These are phyloP conservation scores for Chrysina gloriosa DNA, from an alignment of 2,888 invertebrate species.

Conservation along the genomic window DNA sequence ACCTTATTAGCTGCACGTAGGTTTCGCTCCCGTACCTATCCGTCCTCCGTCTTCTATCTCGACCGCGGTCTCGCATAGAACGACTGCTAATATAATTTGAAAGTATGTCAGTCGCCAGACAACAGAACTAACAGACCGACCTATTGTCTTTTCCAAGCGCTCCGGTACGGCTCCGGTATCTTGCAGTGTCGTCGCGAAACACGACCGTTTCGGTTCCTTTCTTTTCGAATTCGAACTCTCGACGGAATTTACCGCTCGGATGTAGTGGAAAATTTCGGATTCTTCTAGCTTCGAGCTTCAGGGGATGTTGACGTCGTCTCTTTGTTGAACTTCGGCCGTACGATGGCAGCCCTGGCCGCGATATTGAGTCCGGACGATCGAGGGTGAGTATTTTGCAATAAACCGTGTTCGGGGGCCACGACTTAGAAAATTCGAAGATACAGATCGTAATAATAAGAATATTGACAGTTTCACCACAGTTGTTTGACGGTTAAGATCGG, in stretches of 20 bases:
- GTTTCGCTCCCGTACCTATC: too few relatives aligned
- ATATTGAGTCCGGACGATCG: conserved; percentile 49
- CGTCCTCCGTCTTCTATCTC: too few relatives aligned
- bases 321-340: too few relatives aligned
- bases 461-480: too few relatives aligned
- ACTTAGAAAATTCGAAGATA: too few relatives aligned
- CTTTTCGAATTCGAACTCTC: background rate
- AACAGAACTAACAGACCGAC: conserved; percentile 3
- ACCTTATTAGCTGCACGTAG: background rate
- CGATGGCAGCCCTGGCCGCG: conserved; percentile 50
- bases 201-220: too few relatives aligned
- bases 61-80: conserved; percentile 31
- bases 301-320: background rate
- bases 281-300: background rate
- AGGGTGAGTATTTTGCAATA: conserved; percentile 50
- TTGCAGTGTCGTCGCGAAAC: too few relatives aligned
- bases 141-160: conserved; percentile 22
- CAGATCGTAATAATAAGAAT: too few relatives aligned
- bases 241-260: background rate
- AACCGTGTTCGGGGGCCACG: too few relatives aligned
- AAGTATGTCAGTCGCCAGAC: conserved; percentile 49
- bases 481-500: too few relatives aligned
- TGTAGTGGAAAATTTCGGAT: background rate
- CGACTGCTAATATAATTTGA: conserved; percentile 46
- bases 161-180: background rate